Percentiles rank a stretch among this genome's conserved stretches.
phyloP scores from a whole-genome alignment of 2,797 vertebrate genomes.

The Denticeps clupeoides region DNA sequence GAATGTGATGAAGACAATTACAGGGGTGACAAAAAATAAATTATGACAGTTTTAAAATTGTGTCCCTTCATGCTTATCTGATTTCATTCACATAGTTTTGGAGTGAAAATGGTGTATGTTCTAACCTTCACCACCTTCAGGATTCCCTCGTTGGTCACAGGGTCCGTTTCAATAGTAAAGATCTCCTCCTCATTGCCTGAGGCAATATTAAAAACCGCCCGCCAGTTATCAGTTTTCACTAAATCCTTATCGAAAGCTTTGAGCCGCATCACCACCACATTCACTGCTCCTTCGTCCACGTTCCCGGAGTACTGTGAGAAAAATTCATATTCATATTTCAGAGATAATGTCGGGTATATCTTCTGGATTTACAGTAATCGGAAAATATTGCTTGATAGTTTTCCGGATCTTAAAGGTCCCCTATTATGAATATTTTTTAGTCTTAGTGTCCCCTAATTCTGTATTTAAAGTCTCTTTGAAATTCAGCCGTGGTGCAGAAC shows the following conservation, averaged over 20 bases:
- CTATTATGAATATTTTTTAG: too few species aligned
- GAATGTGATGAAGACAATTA: background rate
- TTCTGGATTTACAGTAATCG: too few species aligned
- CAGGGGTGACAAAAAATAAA: background rate
- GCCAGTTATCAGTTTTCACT: constrained; percentile 74
- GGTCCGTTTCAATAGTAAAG: constrained; percentile 76
- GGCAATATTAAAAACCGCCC: constrained; percentile 63
- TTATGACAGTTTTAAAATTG: background rate
- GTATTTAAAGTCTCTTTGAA: too few species aligned
- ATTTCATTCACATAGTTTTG: background rate
- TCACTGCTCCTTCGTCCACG: constrained; percentile 71
- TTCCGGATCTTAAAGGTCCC: background rate
- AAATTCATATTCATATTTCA: too few species aligned
- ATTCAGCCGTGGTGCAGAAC: too few species aligned
- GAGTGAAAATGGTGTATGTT: background rate
- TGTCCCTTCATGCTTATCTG: background rate
- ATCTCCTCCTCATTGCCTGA: constrained; percentile 71
- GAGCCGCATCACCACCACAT: constrained; percentile 73
- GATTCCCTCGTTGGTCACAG: constrained; percentile 77
- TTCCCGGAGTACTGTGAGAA: constrained; percentile 56
- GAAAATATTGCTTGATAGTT: too few species aligned
- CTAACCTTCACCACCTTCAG: constrained; percentile 81
- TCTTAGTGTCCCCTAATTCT: too few species aligned
- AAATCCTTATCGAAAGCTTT: constrained; percentile 75
- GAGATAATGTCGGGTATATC: too few species aligned